phyloP scores from a whole-genome alignment of 2,888 invertebrate species.

The Strigamia transsilvanica region DNA sequence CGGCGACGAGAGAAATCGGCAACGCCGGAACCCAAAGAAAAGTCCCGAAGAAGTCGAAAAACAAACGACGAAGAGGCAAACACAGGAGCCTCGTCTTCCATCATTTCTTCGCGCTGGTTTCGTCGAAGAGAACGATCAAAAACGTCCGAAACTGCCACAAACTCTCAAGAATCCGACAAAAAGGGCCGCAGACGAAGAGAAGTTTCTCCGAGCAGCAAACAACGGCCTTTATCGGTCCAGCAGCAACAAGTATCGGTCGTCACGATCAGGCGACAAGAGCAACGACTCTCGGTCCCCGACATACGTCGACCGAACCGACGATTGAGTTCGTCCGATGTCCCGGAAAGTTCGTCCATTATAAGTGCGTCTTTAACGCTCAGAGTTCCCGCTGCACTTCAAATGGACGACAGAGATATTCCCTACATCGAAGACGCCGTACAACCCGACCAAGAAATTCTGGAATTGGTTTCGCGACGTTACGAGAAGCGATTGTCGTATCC shows the following conservation, averaged over 20 bases:
- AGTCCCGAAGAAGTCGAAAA: slow-evolving; percentile 15
- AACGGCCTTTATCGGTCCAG: not conserved
- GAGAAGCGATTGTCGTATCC: not conserved
- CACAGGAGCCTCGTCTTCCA: not conserved
- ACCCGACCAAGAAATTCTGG: slow-evolving; percentile 52
- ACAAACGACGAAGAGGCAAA: slow-evolving; percentile 26
- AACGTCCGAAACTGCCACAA: slow-evolving; percentile 59
- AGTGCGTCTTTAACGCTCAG: slow-evolving; percentile 55
- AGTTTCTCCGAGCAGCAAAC: slow-evolving; percentile 27
- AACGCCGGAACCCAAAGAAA: slow-evolving; percentile 40
- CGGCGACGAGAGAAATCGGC: slow-evolving; percentile 54
- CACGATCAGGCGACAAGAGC: not conserved
- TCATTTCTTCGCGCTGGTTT: slow-evolving; percentile 56
- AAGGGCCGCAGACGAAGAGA: slow-evolving; percentile 51
- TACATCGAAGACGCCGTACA: slow-evolving; percentile 71
- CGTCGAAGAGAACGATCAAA: slow-evolving; percentile 57
- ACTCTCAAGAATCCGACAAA: slow-evolving; percentile 60
- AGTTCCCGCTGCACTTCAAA: slow-evolving; percentile 64
- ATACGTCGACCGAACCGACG: slow-evolving; percentile 55
- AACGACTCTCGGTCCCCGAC: slow-evolving; percentile 56
- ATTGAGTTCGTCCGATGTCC: slow-evolving; percentile 60
- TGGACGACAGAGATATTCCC: slow-evolving; percentile 72
- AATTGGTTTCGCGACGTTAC: not conserved
- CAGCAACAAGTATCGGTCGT: slow-evolving; percentile 55
- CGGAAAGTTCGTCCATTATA: slow-evolving; percentile 59